Base-by-base conservation (phyloP, 2,888 invertebrate genomes). In the Timandra comae region DNA sequence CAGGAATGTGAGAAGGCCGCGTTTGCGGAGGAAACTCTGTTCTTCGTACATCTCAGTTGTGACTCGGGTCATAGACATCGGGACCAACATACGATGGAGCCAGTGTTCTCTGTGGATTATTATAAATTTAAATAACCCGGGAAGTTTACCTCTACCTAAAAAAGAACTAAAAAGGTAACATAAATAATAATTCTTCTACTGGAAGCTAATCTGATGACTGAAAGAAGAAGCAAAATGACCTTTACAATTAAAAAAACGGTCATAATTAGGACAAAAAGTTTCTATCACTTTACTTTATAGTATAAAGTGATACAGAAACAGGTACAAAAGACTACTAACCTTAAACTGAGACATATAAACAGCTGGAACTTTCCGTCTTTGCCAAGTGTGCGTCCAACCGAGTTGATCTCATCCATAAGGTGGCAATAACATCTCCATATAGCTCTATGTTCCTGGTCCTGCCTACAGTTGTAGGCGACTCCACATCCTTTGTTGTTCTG, bases 281-380 rank as follows among this genome's bases (percentile, higher is more conserved):
- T n/a, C n/a, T n/a, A n/a, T n/a, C n/a, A n/a, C n/a, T n/a, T n/a
- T n/a, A n/a, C n/a, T n/a, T n/a, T n/a, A n/a, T n/a, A n/a, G n/a
- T n/a, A n/a, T n/a, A n/a, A n/a, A n/a, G n/a, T n/a, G n/a, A n/a
- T n/a, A n/a, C n/a, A n/a, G n/a, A n/a, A n/a, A n/a, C n/a, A n/a
- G n/a, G n/a, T n/a, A n/a, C n/a, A n/a, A n/a, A n/a, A n/a, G n/a
- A n/a, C n/a, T n/a, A 34, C 57, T 58, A 35, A 97, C 97, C 97
- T 92, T 52, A 96, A 90, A 61, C 96, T 94, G 19, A 99, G 89
- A 70, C 98, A 98, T 52, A 98, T 92, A 65, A 99, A 97, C 22
- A 98, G 89, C 75, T 99, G 98, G 72, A 99, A 98, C 78, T 98
- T 97, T 29, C 98, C 98, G 81, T 99, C 99, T 74, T 99, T 99